Evolutionary conservation across 1,140 invertebrate species (phyloP).

Genomic region (Cotesia chilonis): DNA sequence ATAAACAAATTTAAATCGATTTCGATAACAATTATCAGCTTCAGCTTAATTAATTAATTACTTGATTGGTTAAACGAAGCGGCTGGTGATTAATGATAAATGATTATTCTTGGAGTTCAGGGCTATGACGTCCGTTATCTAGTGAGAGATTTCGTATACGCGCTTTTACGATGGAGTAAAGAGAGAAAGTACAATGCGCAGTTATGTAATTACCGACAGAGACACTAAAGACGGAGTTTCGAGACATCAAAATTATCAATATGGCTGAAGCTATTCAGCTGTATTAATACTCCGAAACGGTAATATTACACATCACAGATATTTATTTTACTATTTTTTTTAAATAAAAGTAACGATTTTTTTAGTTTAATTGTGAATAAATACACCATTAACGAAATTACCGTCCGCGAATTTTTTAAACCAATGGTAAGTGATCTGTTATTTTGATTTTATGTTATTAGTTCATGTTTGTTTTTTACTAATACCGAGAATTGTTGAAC

Average conservation of each 20-base stretch:
- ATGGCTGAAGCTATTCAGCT: slow-evolving; percentile 29
- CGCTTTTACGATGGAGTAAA: background rate
- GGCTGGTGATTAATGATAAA: no score
- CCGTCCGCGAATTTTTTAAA: no score
- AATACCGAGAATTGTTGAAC: slow-evolving; percentile 65
- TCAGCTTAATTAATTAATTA: no score
- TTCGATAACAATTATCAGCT: no score
- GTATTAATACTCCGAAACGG: background rate
- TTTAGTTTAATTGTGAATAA: no score
- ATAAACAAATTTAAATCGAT: no score
- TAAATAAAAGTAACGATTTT: no score
- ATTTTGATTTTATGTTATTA: background rate
- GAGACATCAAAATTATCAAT: background rate
- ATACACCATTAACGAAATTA: no score
- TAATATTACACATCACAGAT: no score
- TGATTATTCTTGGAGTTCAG: slow-evolving; percentile 1
- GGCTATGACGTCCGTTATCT: background rate
- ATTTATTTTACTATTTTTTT: no score
- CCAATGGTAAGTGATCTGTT: no score
- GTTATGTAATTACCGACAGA: slow-evolving; percentile 29
- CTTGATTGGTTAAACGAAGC: no score
- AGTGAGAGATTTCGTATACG: background rate
- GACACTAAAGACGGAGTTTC: background rate
- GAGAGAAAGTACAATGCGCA: slow-evolving; percentile 10
- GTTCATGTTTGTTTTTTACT: background rate